phyloP scores from a whole-genome alignment of 2,888 invertebrate genomes.

The Orchestes rusci region DNA sequence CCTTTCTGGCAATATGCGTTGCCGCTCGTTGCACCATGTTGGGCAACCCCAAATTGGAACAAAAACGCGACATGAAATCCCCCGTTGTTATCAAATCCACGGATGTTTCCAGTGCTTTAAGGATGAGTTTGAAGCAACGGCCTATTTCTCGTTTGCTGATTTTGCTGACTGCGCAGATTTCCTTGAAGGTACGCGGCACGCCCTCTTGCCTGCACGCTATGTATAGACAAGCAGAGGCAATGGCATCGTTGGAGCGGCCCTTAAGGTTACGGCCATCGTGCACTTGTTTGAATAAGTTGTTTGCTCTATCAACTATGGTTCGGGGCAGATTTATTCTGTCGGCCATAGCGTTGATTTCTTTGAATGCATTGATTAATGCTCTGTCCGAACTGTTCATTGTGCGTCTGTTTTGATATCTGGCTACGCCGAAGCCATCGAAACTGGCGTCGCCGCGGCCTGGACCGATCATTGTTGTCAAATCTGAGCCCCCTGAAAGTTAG shows the following conservation, averaged over 20 bases:
- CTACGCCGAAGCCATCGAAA: conserved; percentile 79
- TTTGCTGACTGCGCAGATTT: conserved; percentile 98
- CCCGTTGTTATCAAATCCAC: conserved; percentile 97
- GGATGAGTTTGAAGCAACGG: conserved; percentile 92
- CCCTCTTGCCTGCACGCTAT: conserved; percentile 98
- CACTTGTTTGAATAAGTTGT: conserved; percentile 96
- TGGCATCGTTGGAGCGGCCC: conserved; percentile 92
- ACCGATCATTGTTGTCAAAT: conserved; percentile 94
- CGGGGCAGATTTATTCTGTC: conserved; percentile 95
- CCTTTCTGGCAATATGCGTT: conserved; percentile 92
- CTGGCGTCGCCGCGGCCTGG: conserved; percentile 68
- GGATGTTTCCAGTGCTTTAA: conserved; percentile 93
- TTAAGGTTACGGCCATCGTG: conserved; percentile 94
- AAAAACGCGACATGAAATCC: conserved; percentile 99
- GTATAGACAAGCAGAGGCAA: conserved; percentile 97
- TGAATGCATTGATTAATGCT: conserved; percentile 90
- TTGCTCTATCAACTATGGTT: conserved; percentile 94
- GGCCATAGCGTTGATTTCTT: conserved; percentile 97
- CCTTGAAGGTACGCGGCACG: conserved; percentile 97
- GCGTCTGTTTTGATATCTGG: conserved; percentile 66
- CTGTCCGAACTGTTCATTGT: conserved; percentile 92
- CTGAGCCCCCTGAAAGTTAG: conserved; percentile 94
- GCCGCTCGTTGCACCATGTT: conserved; percentile 89
- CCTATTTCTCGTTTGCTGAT: conserved; percentile 99
- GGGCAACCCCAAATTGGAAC: conserved; percentile 87